Evolutionary conservation across 2,797 vertebrate genomes (phyloP).

Genomic region (Dicrostonyx torquatus): DNA sequence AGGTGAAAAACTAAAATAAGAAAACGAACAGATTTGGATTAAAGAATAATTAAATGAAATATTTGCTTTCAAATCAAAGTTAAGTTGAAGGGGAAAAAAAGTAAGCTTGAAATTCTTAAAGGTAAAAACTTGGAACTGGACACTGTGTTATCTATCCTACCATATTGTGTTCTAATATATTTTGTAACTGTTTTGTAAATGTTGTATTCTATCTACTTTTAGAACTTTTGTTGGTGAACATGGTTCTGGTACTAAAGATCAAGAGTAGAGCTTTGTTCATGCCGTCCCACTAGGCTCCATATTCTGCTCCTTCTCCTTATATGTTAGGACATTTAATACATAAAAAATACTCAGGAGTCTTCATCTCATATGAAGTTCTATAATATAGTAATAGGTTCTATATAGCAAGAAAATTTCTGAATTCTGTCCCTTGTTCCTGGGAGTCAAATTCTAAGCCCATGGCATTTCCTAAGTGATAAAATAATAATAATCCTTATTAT

Average conservation of each 20-base stretch:
- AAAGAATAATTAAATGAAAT: neutral
- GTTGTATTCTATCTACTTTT: neutral
- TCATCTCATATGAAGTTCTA: neutral
- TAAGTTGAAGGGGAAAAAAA: neutral
- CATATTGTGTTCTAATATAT: neutral
- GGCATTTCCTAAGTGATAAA: neutral
- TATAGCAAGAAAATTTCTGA: neutral
- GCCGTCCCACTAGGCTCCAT: neutral
- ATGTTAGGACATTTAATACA: neutral
- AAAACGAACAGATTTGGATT: neutral
- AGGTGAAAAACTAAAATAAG: neutral
- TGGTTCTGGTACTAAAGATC: neutral
- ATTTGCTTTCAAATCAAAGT: neutral
- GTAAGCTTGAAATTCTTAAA: neutral
- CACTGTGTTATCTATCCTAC: neutral
- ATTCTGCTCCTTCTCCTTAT: too few relatives aligned
- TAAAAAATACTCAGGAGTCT: neutral
- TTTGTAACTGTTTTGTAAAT: neutral
- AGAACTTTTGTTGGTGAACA: neutral
- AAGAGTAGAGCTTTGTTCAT: too few relatives aligned
- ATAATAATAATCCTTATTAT: neutral
- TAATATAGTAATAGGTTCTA: neutral
- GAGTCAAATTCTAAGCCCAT: neutral
- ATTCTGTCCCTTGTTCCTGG: neutral
- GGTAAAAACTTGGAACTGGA: neutral